phyloP scores from a whole-genome alignment of 2,888 invertebrate species.

The Agelastica alni region DNA sequence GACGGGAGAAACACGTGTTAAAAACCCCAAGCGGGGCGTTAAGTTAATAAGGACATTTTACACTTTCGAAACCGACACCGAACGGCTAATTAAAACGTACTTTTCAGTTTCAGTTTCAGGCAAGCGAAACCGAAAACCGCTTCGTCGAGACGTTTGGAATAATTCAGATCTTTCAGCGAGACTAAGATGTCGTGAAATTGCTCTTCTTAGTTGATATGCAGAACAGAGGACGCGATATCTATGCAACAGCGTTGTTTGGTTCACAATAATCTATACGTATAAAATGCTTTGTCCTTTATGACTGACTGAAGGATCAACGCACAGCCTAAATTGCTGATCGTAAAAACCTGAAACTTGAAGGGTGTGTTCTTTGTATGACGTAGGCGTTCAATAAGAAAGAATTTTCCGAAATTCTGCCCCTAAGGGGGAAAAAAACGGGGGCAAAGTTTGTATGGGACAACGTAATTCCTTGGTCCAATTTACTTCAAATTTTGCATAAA shows the following conservation, averaged over 20 bases:
- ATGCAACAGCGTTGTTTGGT: slow-evolving; percentile 3
- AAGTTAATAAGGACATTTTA: slow-evolving; percentile 34
- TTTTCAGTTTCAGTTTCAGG: slow-evolving; percentile 28
- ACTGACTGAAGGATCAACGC: too few species aligned
- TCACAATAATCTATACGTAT: too few species aligned
- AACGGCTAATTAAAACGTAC: slow-evolving; percentile 37
- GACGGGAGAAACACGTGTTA: slow-evolving; percentile 26
- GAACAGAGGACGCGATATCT: slow-evolving; percentile 31
- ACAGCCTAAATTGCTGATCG: too few species aligned
- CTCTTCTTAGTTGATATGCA: slow-evolving; percentile 42
- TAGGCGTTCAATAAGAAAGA: too few species aligned
- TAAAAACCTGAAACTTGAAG: too few species aligned
- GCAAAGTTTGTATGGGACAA: too few species aligned
- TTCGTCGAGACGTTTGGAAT: slow-evolving; percentile 24
- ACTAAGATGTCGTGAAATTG: slow-evolving; percentile 27
- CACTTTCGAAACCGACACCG: slow-evolving; percentile 21
- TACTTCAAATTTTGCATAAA: too few species aligned
- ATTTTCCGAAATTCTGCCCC: too few species aligned
- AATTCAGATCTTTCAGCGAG: slow-evolving; percentile 12
- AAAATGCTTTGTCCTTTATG: too few species aligned
- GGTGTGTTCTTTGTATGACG: too few species aligned
- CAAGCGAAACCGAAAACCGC: slow-evolving; percentile 9
- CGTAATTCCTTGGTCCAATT: too few species aligned
- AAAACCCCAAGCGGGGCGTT: slow-evolving; percentile 16
- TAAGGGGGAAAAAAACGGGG: too few species aligned